Base-by-base conservation (phyloP, 2,113 vertebrate species). In the Meleagris gallopavo region DNA sequence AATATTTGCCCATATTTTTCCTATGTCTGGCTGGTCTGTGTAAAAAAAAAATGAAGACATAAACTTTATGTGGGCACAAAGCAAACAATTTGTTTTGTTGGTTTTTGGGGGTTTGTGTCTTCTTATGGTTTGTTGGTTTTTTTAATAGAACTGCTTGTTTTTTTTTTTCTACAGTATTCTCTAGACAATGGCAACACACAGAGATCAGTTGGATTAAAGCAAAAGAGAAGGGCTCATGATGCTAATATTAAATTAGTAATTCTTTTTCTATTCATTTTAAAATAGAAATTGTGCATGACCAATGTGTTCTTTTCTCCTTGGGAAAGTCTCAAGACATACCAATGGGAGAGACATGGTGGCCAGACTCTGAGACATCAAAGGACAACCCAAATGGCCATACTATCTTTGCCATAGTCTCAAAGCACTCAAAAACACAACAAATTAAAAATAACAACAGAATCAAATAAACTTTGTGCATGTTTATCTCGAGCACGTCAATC, bases 311-410 rank as follows among this genome's bases (percentile, higher is more conserved):
- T 90, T 83, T 61, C 46, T 86, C 72, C 84, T 90, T 85, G 82
- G 75, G 82, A 86, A 96, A 90, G 40, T 87, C 81, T 93, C 65
- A 94, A 71, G 40, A 27, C 61, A 69, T 83, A 86, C 38, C 52
- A 89, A 16, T 7, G 24, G 55, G 71, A 81, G 5, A 80, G 32
- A 91, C 43, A 27, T 12, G 18, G 61, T 40, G 24, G 29, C 46
- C 72, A 74, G 40, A 89, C 20, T 24, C 75, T 13, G 27, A 91
- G 55, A 95, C 87, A 91, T 80, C 89, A 91, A 94, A 94, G 72
- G 38, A 74, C 0, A 2, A 22, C 83, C 30, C 13, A 61, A 30
- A 48, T 48, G 36, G 65, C 43, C 40, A n/a, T 64, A 20, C 60
- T 85, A 91, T 64, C 32, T 83, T 74, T 86, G 22, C n/a, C 85